Base-by-base conservation (phyloP, 2,113 vertebrate genomes). In the Thymallus thymallus region DNA sequence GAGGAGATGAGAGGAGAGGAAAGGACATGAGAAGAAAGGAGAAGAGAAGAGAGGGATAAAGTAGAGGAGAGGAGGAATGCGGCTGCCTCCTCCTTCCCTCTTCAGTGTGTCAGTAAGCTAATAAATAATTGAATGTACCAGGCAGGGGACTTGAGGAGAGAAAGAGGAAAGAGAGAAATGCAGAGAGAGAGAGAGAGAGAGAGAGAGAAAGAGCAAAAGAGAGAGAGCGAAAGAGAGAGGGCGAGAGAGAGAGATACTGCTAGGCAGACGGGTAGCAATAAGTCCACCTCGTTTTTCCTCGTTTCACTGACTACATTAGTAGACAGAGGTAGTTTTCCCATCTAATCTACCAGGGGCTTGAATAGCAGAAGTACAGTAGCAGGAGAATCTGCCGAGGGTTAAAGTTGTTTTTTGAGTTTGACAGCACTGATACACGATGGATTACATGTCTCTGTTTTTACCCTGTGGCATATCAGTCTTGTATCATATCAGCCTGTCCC, bases 41-140 rank as follows among this genome's bases (percentile, higher is more conserved):
- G n/a, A 18, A 32, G 5, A 10, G 30, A 9, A 16, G 30, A 18
- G 64, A 20, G 29, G 30, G 65, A 14, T 6, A 6, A 35, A 0
- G 20, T n/a, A 14, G 20, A 67, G 65, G n/a, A 22, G 32, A n/a
- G 35, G 18, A 29, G 32, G 32, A n/a, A n/a, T 20, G 65, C 7
- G n/a, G 35, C 73, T 77, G 18, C 71, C 80, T 80, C 72, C 69
- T 60, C 56, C 60, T 56, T 65, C 74, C 76, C 82, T 82, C 72
- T 68, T 87, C 77, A 46, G 80, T 83, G 83, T 67, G 62, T 84
- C 85, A 85, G 82, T 85, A 82, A 81, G 78, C 78, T 83, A 74
- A 87, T 89, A 81, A 87, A 89, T 89, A 89, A 89, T 89, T 89
- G 86, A 89, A 81, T 85, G 84, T 81, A 76, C 82, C 26, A 55